A percentile compares a stretch with the other conserved stretches of the same genome.
These are phyloP conservation scores for Bugulina stolonifera DNA, from an alignment of 2,888 invertebrate species.

Conservation along the genomic window DNA sequence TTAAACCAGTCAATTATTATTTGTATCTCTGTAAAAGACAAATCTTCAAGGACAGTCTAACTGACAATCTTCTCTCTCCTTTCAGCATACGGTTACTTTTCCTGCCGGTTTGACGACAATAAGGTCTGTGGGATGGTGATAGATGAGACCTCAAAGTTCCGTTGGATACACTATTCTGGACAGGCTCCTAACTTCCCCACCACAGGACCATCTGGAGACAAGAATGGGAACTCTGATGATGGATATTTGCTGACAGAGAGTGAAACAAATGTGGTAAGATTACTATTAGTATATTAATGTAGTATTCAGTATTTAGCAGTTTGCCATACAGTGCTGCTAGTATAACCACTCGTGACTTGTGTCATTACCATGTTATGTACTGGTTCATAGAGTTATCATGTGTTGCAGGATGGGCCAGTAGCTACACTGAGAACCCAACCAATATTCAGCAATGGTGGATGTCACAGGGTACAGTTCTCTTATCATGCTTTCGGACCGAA, in stretches of 20 bases:
- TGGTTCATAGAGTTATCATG: no score
- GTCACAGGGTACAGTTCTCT: conserved; percentile 3
- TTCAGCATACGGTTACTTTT: neutral
- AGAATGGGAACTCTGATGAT: neutral
- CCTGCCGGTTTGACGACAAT: neutral
- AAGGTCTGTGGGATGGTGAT: neutral
- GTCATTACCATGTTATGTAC: no score
- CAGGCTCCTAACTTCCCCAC: neutral
- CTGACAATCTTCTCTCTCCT: no score
- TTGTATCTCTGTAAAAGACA: no score
- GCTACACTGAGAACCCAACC: neutral
- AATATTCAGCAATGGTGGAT: neutral
- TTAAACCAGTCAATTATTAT: no score
- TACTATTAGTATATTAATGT: no score
- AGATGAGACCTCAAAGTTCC: neutral
- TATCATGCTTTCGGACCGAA: conserved; percentile 10
- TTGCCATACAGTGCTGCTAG: no score
- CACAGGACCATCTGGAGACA: conserved; percentile 6
- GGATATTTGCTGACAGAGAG: no score
- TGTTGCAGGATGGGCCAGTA: neutral
- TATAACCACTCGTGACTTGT: no score
- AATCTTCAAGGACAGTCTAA: no score
- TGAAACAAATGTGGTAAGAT: no score
- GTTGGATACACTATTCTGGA: neutral
- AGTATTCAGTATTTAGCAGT: no score